Evolutionary conservation across 2,888 invertebrate species (phyloP), one percentile per base, ranked within the genome.

Genomic region (Melanophora roralis): DNA sequence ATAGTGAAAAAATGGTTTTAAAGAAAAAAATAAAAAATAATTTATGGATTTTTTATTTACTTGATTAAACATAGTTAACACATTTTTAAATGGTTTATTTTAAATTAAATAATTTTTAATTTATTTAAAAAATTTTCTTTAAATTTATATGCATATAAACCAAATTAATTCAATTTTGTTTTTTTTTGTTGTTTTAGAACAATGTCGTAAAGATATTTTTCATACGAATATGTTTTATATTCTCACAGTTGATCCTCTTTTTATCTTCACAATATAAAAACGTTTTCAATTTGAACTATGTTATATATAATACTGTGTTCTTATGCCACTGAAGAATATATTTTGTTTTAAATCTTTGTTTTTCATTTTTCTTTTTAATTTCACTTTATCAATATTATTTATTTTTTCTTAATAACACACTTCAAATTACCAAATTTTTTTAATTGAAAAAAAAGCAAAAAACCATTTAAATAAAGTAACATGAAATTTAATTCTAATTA

Each of bases 401-500:
- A 23, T 40, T 19, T 8, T 34, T 34, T 49, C 16, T 19, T 38
- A 38, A 32, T 32, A 11, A 23, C 38, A 38, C 21, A 27, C n/a
- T 14, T 23, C 9, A n/a, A n/a, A 49, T 64, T 51, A 34, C 11
- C 49, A 32, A 65, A 53, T 51, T 38, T 32, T 27, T 51, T 21
- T 2, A 57, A 34, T 36, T 49, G 14, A 32, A 53, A 53, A 27
- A 27, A 27, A 27, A 27, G 6, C 3, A 27, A 27, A 27, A 27
- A 27, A 27, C 3, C 27, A 27, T 27, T 27, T 27, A 27, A 5
- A 27, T 27, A 5, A 27, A 5, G 1, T 36, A 73, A 45, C n/a
- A 21, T 64, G 43, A 65, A 43, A 11, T 55, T 53, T 36, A 64
- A 62, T 16, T 23, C 55, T 47, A 45, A 55, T 34, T 49, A 55